These are phyloP conservation scores for Oscheius myriophilus DNA, from an alignment of 2,888 invertebrate genomes.

Conservation along the genomic window DNA sequence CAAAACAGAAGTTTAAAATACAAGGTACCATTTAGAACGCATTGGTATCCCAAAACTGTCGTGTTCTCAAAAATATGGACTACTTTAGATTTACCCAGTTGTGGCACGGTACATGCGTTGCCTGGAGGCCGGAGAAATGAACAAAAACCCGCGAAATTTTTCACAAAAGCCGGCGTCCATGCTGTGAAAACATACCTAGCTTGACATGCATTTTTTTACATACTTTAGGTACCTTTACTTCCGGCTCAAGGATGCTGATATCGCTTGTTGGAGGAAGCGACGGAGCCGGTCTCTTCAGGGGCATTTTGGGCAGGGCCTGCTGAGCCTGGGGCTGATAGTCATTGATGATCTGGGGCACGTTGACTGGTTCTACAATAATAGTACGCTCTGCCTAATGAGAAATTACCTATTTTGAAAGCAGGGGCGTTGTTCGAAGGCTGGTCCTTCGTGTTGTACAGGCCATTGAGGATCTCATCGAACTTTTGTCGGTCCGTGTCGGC, in stretches of 20 bases:
- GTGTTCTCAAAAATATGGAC: too few relatives aligned
- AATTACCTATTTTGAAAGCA: slow-evolving; percentile 12
- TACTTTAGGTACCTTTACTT: slow-evolving; percentile 22
- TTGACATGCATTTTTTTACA: not conserved
- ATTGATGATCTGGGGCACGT: not conserved
- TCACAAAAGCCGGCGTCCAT: not conserved
- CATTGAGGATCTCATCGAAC: slow-evolving; percentile 6
- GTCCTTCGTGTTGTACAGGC: not conserved
- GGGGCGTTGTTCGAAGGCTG: slow-evolving; percentile 6
- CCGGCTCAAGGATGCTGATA: slow-evolving; percentile 28
- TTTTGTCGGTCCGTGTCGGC: slow-evolving; percentile 3
- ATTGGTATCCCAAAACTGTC: too few relatives aligned
- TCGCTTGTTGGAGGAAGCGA: slow-evolving; percentile 23
- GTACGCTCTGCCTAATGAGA: not conserved
- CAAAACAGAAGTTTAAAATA: too few relatives aligned
- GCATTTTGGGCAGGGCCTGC: not conserved
- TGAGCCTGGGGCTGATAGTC: slow-evolving; percentile 20
- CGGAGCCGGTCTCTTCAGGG: not conserved
- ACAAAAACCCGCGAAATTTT: not conserved
- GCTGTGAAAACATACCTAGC: too few relatives aligned
- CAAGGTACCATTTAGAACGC: too few relatives aligned
- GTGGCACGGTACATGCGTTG: too few relatives aligned
- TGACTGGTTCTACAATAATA: not conserved
- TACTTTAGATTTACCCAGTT: too few relatives aligned
- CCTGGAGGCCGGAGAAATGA: not conserved